Conservation (phyloP, 2,113 vertebrate species). For the Fregata magnificens region DNA sequence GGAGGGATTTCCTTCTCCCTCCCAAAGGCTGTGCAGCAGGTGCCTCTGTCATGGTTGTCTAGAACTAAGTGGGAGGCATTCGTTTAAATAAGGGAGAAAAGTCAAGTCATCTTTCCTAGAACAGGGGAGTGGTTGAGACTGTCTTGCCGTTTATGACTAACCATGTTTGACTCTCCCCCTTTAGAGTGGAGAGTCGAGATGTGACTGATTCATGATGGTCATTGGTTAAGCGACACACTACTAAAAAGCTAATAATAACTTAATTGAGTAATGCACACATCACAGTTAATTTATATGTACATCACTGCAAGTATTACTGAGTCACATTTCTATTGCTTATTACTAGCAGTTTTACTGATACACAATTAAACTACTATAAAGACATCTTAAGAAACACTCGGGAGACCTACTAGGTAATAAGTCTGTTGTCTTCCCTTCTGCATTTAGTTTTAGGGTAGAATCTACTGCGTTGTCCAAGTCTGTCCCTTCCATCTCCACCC, state of each 20-base stretch:
- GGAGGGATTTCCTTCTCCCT: background rate
- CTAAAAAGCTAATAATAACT: background rate
- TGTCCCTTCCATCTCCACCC: background rate
- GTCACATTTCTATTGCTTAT: background rate
- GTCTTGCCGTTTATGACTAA: background rate
- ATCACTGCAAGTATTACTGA: background rate
- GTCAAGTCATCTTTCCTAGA: background rate
- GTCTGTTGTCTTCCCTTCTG: background rate
- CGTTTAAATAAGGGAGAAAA: background rate
- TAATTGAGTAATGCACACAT: background rate
- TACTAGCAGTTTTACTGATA: background rate
- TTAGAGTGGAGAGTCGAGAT: background rate
- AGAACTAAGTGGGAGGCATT: background rate
- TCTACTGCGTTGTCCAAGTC: background rate
- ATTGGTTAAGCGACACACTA: background rate
- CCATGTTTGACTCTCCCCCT: fast-evolving
- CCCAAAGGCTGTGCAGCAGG: background rate
- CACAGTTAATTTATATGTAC: background rate
- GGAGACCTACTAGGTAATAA: background rate
- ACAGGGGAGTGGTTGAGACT: background rate
- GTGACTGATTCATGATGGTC: background rate
- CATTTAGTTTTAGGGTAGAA: background rate
- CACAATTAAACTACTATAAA: background rate
- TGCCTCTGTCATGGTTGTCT: background rate
- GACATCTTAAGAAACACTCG: background rate